Conservation (phyloP, 2,797 vertebrate species). For the Luscinia megarhynchos region DNA sequence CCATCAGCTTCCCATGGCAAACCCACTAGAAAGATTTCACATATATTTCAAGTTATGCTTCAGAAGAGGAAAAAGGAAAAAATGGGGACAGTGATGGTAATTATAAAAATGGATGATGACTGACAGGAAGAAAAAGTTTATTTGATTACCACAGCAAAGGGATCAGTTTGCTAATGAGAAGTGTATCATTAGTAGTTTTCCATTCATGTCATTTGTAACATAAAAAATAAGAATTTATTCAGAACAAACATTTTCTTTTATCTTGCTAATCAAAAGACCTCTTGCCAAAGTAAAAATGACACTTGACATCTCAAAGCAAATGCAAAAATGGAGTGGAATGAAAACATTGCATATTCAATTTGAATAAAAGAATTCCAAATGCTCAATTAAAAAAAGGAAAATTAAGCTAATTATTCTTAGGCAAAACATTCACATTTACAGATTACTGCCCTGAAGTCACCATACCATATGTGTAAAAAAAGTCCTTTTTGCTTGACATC, state of each 20-base stretch:
- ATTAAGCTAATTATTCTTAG: not conserved
- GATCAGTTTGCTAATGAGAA: not conserved
- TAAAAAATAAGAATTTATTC: slow-evolving; percentile 52
- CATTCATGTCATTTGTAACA: slow-evolving; percentile 37
- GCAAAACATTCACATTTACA: not conserved
- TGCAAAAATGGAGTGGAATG: not conserved
- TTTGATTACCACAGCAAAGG: slow-evolving; percentile 39
- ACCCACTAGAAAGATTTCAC: not conserved
- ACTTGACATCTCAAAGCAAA: slow-evolving; percentile 63
- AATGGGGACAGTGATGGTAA: not conserved
- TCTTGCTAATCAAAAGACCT: slow-evolving; percentile 57
- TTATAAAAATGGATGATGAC: slow-evolving; percentile 45
- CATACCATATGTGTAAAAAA: not conserved
- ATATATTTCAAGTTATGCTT: not conserved
- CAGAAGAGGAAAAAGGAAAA: not conserved
- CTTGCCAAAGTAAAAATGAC: slow-evolving; percentile 40
- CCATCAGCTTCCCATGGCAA: not conserved
- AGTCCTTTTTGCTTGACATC: not conserved
- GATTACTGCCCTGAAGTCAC: not conserved
- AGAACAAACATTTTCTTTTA: slow-evolving; percentile 53
- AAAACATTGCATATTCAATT: not conserved
- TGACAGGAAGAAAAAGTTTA: slow-evolving; percentile 14
- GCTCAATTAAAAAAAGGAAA: not conserved
- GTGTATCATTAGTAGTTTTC: slow-evolving; percentile 16
- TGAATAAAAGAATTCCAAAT: slow-evolving; percentile 15